phyloP scores from a whole-genome alignment of 2,113 vertebrate species.

The Grus americana region DNA sequence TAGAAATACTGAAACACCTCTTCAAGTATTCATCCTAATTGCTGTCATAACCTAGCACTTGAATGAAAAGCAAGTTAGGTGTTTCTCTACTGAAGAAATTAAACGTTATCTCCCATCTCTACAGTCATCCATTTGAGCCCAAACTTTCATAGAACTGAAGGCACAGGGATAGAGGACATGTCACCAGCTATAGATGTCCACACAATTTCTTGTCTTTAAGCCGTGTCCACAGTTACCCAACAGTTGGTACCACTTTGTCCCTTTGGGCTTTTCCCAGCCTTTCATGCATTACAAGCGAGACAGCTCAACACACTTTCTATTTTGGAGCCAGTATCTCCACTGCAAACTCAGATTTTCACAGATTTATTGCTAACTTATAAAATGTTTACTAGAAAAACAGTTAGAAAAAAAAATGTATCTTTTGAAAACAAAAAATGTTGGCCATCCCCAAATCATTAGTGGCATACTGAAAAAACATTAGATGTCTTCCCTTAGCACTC shows the following conservation, averaged over 20 bases:
- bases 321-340: neutral
- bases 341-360: neutral
- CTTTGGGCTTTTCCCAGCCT: neutral
- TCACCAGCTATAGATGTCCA: neutral
- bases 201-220: neutral
- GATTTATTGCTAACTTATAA: neutral
- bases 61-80: neutral
- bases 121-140: neutral
- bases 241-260: neutral
- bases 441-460: neutral
- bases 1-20: neutral
- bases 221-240: neutral
- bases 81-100: neutral
- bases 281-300: neutral
- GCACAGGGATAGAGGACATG: neutral
- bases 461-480: neutral
- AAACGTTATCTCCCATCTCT: neutral
- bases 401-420: neutral
- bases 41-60: neutral
- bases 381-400: neutral
- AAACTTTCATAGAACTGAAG: neutral
- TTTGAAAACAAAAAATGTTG: neutral
- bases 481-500: neutral
- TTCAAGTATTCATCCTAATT: neutral
- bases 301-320: neutral